These are phyloP conservation scores for Euleptes europaea DNA, from an alignment of 2,113 vertebrate species.

Conservation along the genomic window DNA sequence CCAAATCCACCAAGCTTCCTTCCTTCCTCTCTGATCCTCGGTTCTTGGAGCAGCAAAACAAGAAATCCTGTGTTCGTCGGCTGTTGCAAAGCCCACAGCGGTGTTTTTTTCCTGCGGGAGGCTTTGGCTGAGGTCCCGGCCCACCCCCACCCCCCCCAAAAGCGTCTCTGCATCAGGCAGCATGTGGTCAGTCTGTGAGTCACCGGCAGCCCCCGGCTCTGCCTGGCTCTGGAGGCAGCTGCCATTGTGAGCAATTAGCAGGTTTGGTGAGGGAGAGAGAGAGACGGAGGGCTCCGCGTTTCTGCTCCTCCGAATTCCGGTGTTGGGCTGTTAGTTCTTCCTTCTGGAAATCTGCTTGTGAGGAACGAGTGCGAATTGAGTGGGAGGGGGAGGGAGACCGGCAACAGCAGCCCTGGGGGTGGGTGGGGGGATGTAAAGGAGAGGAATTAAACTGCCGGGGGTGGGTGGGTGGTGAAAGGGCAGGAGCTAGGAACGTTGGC, in stretches of 20 bases:
- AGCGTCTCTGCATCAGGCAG: neutral
- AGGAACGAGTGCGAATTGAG: fast-evolving
- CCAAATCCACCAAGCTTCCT: neutral
- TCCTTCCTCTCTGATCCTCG: neutral
- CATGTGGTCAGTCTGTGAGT: conserved; percentile 29
- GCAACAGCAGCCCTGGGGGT: fast-evolving
- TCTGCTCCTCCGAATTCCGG: fast-evolving
- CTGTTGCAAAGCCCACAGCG: neutral
- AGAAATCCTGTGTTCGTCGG: neutral
- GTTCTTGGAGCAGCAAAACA: neutral
- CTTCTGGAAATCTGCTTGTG: neutral
- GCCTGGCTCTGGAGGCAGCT: neutral
- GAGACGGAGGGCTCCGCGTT: neutral
- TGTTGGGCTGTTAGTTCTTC: neutral
- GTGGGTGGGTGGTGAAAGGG: neutral
- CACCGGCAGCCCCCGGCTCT: neutral
- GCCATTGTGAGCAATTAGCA: neutral
- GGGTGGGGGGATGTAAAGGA: neutral
- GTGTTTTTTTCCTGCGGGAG: neutral
- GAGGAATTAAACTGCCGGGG: neutral
- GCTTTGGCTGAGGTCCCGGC: neutral
- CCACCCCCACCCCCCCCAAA: conserved; percentile 2
- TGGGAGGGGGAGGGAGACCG: no score
- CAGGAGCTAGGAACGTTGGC: no score
- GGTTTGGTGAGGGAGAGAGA: conserved; percentile 28